Evolutionary conservation across 2,888 invertebrate genomes (phyloP), one percentile per base, ranked within the genome.

Genomic region (Drosophila aldrichi): DNA sequence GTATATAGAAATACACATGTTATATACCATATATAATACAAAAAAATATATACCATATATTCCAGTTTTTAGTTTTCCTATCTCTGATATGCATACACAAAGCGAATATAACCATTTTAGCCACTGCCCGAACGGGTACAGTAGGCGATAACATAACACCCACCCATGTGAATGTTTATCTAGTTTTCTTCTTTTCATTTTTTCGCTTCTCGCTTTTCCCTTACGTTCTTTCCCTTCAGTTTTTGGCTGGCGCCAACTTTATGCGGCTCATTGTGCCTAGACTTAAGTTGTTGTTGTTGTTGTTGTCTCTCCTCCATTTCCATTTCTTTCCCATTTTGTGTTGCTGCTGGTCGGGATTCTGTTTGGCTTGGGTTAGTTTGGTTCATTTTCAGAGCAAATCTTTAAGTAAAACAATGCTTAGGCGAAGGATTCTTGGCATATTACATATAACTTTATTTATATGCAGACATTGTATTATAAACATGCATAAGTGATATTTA

Each of bases 161-260:
- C 49, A 38, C 32, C 43, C 12, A 38, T 18, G 38, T 22, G 61
- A 56, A 65, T 61, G 54, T 56, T 64, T 72, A 58, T 74, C 63
- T 80, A 46, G 74, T 58, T 51, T 61, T 56, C 49, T 34, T 54
- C n/a, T n/a, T 61, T 59, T 49, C 20, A 22, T 20, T 48, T 22
- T 55, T 29, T 22, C 29, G 29, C 29, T 8, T 8, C 29, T 51
- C 34, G 40, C 25, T 48, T 25, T 41, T 40, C 9, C 32, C 5
- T 20, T 16, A 32, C 29, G 22, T 54, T 51, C 5, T 36, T 38
- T 56, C 54, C 63, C 57, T 57, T 46, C 22, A 32, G 7, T 44
- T 70, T 70, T 38, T 40, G 61, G 46, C 86, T 88, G 84, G 84
- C 84, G 84, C 84, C 84, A 84, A 74, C 74, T 82, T 88, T 84